Base-by-base conservation (phyloP, 1,140 invertebrate species). In the Platyura marginata region DNA sequence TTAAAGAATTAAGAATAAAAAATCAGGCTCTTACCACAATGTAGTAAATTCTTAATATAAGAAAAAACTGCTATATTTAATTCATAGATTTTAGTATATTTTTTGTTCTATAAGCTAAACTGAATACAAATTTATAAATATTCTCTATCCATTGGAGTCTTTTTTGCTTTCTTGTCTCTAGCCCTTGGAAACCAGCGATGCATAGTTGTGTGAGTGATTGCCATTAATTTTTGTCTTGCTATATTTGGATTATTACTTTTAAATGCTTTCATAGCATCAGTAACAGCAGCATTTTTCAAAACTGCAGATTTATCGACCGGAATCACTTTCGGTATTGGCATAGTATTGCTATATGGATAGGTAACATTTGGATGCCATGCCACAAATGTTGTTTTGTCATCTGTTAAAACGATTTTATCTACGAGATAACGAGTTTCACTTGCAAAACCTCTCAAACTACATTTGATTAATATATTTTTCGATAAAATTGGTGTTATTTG, bases 301-400 rank as follows among this genome's bases (percentile, higher is more conserved):
- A 79, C 57, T 13, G 70, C 67, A 32, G 63, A 52, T 48, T 61
- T 51, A 41, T 61, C 33, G 45, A 53, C 41, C 40, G 54, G 21
- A 33, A 49, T 41, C 37, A 59, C 50, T 44, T 64, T 52, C 13
- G 82, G 80, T 32, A 91, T 50, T 2, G 85, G 80, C 54, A 70
- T 74, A 8, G 85, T 79, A 51, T 61, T 75, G 62, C 92, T 82
- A 54, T 93, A 95, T 0, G 89, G 88, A 65, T 86, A 81, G 34
- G 71, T 59, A 54, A 68, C 55, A 49, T 86, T 76, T 29, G 81
- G 83, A 65, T 95, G 90, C 77, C 88, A 88, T 47, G 81, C 87
- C 33, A 90, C 73, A 46, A 86, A 72, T 40, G 78, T 85, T 35
- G 70, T 72, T n/a, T 76, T 72, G 63, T 86, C 75, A 49, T 79